Evolutionary conservation across 2,888 invertebrate genomes (phyloP), one percentile per base, ranked within the genome.

Genomic region (Geophilus truncorum): DNA sequence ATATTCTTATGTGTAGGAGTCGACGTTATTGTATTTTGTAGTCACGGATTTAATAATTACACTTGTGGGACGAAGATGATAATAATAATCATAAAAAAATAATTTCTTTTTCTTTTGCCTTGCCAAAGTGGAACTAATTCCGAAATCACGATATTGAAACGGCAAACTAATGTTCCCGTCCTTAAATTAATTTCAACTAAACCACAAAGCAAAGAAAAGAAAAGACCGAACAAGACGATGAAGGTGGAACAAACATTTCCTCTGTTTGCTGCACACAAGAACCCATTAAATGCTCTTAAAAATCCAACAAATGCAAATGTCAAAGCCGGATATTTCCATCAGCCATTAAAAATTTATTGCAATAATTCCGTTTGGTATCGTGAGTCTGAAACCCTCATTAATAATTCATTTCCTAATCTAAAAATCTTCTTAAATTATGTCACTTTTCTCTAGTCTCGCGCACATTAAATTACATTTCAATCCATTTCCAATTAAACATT

Each of bases 331-430:
- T 70, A 70, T 70, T 70, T 28, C 12, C n/a, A 70, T 25, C 15
- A 28, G 28, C 25, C 28, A 70, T 70, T 70, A 70, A 70, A 70
- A 70, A 70, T 70, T 4, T 70, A 70, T 21, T 21, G 57, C 28
- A 25, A 70, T 25, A 70, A 70, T 70, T 70, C 70, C 70, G 28
- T 70, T 70, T 70, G 70, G 28, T 70, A n/a, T 70, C 12, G 10
- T 70, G 1, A 25, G 25, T 70, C 25, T 28, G 10, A 70, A 70
- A 70, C 23, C 70, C n/a, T 70, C 28, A 70, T 70, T 25, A 70
- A 70, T 70, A 70, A 70, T 70, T 70, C 70, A 70, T 70, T 70
- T 70, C 28, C 70, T 70, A 70, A 70, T 70, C 70, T 70, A 70
- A 70, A 70, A 70, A 70, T 70, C 70, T 15, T 70, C 70, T 70